These are phyloP conservation scores for Ficedula albicollis DNA, from an alignment of 2,797 vertebrate genomes.

Conservation along the genomic window DNA sequence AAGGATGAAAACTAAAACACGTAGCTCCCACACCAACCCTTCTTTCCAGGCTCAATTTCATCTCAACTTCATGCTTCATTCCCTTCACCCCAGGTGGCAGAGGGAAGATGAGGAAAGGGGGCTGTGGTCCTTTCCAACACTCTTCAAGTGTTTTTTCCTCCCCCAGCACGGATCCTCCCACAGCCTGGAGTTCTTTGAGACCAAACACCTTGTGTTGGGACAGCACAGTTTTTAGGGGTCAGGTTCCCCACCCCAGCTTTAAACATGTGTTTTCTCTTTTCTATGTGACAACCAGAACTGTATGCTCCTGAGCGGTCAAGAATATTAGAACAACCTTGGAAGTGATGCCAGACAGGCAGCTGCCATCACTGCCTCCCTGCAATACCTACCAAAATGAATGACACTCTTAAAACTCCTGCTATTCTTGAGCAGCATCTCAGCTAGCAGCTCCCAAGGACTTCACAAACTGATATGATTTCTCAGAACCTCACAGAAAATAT, in stretches of 20 bases:
- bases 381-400: not conserved
- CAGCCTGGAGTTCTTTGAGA: not conserved
- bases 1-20: not conserved
- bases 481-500: not conserved
- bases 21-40: not conserved
- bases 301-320: not conserved
- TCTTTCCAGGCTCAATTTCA: not conserved
- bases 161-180: not conserved
- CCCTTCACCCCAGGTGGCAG: rapidly evolving
- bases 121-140: not conserved
- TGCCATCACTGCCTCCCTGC: too few species aligned
- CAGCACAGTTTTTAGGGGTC: rapidly evolving
- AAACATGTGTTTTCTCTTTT: not conserved
- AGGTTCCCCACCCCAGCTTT: not conserved
- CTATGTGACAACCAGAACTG: not conserved
- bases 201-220: not conserved
- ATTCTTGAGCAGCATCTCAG: not conserved
- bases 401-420: not conserved
- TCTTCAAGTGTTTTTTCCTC: not conserved
- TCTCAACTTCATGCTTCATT: not conserved
- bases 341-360: rapidly evolving
- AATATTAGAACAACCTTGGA: not conserved
- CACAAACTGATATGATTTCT: not conserved
- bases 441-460: not conserved
- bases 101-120: not conserved